Percentiles rank a stretch among this genome's conserved stretches.
Conservation (phyloP, 2,888 invertebrate genomes). For the Alloplasta piceator region DNA sequence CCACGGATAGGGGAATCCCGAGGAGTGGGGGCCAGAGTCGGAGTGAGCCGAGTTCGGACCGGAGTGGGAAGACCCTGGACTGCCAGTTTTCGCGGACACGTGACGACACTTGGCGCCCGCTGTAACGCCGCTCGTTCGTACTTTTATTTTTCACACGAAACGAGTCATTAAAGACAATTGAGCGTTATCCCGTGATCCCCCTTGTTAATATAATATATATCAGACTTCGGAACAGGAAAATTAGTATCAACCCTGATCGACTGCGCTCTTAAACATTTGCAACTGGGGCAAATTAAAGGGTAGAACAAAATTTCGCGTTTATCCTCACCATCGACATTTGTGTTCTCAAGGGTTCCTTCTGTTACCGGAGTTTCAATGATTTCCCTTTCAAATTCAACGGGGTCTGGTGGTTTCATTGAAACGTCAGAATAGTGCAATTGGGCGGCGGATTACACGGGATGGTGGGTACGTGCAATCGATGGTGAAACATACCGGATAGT, state of each 20-base stretch:
- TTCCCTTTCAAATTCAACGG: no score
- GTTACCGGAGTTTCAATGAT: no score
- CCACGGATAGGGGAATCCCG: constrained; percentile 43
- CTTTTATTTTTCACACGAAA: constrained; percentile 1
- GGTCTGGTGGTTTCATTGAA: no score
- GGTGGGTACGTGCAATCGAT: background rate
- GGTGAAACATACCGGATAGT: background rate
- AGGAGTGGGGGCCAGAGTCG: constrained; percentile 60
- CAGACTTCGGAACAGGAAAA: background rate
- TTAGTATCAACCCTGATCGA: no score
- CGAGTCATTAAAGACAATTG: background rate
- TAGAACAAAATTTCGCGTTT: no score
- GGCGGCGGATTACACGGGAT: no score
- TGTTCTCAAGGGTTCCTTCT: no score
- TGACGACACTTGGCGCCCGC: constrained; percentile 70
- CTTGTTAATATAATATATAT: background rate
- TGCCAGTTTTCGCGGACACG: constrained; percentile 75
- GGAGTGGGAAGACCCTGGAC: constrained; percentile 67
- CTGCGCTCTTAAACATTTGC: no score
- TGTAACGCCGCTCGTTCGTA: constrained; percentile 49
- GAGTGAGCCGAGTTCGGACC: constrained; percentile 59
- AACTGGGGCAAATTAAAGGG: no score
- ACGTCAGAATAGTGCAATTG: no score
- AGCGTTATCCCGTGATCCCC: no score
- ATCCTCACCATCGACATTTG: no score